Conservation (phyloP, 2,888 invertebrate species). For the Chironomus tentans region DNA sequence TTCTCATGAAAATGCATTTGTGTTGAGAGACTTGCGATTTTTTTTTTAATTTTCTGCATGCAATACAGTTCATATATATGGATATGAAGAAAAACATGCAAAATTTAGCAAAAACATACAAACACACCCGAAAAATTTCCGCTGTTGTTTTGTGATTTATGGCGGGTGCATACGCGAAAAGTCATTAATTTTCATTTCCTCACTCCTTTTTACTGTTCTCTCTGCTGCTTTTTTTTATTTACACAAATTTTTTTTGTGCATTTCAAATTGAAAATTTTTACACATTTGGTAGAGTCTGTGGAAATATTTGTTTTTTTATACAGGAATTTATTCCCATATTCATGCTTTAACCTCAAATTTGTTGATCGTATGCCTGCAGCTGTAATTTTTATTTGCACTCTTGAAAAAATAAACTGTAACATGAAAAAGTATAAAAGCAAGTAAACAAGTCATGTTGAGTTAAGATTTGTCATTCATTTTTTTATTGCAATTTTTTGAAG, state of each 20-base stretch:
- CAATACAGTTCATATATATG: too few relatives aligned
- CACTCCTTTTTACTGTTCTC: not conserved
- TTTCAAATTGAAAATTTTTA: not conserved
- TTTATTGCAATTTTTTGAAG: too few relatives aligned
- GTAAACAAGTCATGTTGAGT: too few relatives aligned
- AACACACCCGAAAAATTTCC: not conserved
- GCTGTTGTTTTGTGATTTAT: slow-evolving; percentile 16
- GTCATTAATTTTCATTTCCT: slow-evolving; percentile 18
- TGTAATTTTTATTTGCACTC: not conserved
- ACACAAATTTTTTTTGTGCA: not conserved
- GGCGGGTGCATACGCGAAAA: slow-evolving; percentile 19
- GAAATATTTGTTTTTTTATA: not conserved
- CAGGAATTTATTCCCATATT: not conserved
- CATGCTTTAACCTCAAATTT: slow-evolving; percentile 12
- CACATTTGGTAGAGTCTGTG: not conserved
- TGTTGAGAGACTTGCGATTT: too few relatives aligned
- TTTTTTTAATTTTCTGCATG: too few relatives aligned
- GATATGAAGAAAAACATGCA: too few relatives aligned
- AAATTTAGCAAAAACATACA: not conserved
- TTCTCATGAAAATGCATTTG: too few relatives aligned
- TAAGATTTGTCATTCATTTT: too few relatives aligned
- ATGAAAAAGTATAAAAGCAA: too few relatives aligned
- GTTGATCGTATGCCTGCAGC: slow-evolving; percentile 18
- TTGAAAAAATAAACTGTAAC: too few relatives aligned
- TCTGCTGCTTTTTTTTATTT: not conserved